Percentiles rank a stretch among this genome's conserved stretches.
phyloP scores from a whole-genome alignment of 2,888 invertebrate species.

The Hemistola chrysoprasaria region DNA sequence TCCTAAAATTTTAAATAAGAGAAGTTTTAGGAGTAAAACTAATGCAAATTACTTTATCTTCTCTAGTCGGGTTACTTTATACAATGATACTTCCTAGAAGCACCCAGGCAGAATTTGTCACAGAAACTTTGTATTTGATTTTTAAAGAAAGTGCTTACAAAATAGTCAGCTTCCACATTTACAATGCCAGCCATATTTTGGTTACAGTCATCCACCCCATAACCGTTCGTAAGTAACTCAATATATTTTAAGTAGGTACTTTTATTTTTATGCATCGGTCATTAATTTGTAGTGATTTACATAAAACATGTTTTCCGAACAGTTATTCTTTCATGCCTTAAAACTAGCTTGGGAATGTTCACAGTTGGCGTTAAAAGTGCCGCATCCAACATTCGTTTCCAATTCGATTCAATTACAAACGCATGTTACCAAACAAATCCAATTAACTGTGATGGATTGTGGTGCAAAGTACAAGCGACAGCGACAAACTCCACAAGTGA shows the following conservation, averaged over 20 bases:
- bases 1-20: too few species aligned
- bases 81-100: too few species aligned
- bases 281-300: conserved; percentile 18
- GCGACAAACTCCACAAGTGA: too few species aligned
- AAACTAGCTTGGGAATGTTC: conserved; percentile 24
- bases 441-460: conserved; percentile 37
- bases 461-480: conserved; percentile 29
- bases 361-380: conserved; percentile 39
- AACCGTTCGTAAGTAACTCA: neutral
- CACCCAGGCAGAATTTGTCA: too few species aligned
- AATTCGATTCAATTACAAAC: conserved; percentile 67
- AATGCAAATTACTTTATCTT: too few species aligned
- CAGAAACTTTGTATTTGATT: conserved; percentile 15
- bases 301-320: conserved; percentile 16
- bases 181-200: too few species aligned
- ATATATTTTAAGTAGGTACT: neutral
- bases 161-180: conserved; percentile 2
- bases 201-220: too few species aligned
- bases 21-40: too few species aligned
- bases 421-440: conserved; percentile 62
- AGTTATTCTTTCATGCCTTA: conserved; percentile 5
- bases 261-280: conserved; percentile 7
- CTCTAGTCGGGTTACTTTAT: too few species aligned
- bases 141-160: conserved; percentile 16
- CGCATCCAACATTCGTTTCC: conserved; percentile 45